Base-by-base conservation (phyloP, 1,140 invertebrate species). In the Brachionus manjavacas region DNA sequence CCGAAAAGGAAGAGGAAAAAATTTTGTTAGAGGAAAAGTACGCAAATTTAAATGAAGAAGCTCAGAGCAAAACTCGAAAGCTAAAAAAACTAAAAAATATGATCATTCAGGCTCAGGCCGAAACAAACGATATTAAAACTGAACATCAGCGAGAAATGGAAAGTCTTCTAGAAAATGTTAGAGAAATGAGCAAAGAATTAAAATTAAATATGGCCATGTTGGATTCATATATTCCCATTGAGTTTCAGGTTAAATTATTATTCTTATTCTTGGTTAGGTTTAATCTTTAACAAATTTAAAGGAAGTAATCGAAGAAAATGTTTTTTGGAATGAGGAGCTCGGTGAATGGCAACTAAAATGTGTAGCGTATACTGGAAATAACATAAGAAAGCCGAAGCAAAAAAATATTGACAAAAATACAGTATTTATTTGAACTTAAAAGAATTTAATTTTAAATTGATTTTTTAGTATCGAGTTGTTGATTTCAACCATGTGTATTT, bases 351-450 rank as follows among this genome's bases (percentile, higher is more conserved):
- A 99, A 88, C 91, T 99, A 11, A 95, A 94, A 88, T 98, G 96
- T 90, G 95, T 99, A 2, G 97, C 97, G 0, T 99, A 99, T 88
- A 97, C 96, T 14, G 97, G 97, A 0, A 99, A 99, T 90, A 99
- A 99, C 88, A 99, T 99, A 95, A 91, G 94, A 25, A 95, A 95
- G 86, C 55, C 55, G 2, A 74, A 78, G 76, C 25, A 84, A 31
- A 66, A 66, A 81, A 41, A 78, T n/a, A 39, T 39, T 1, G 43
- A 76, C 35, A 64, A 85, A 49, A 79, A 35, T 16, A 76, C 72
- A 14, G 72, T 76, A 76, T 28, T 14, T 74, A n/a, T 23, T 31
- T 35, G 31, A 35, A 35, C 2, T 35, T 7, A 35, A 35, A 7
- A 35, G 7, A 35, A 35, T 7, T 35, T 35, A 35, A 35, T 35